Conservation (phyloP, 92 coral and sea anemone species). For the Muricea muricata region DNA sequence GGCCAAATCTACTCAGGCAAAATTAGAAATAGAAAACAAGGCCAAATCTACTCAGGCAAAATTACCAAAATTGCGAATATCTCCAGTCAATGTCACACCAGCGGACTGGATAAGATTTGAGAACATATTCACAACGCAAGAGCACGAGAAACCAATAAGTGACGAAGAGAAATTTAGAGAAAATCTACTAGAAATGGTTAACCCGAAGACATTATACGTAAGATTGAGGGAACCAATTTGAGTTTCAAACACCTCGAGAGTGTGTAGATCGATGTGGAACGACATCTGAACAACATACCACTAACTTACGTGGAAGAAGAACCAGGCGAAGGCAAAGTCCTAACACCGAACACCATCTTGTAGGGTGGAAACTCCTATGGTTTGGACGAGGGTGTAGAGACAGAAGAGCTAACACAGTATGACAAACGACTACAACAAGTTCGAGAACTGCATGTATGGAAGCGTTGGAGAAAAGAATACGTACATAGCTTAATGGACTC, state of each 20-base stretch:
- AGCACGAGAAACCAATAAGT: too few species aligned
- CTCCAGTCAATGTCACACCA: constrained; percentile 58
- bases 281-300: background rate
- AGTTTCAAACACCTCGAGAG: constrained; percentile 42
- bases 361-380: background rate
- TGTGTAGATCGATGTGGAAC: constrained; percentile 63
- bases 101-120: constrained; percentile 62
- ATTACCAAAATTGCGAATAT: constrained; percentile 55
- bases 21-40: too few species aligned
- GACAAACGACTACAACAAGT: too few species aligned
- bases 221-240: constrained; percentile 55
- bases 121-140: too few species aligned
- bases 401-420: too few species aligned
- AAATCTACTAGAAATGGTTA: constrained; percentile 57
- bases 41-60: constrained; percentile 42
- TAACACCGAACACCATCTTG: background rate
- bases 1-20: too few species aligned
- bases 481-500: too few species aligned
- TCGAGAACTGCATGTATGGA: too few species aligned
- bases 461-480: too few species aligned
- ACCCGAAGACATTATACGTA: constrained; percentile 63
- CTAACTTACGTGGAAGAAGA: background rate
- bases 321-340: background rate
- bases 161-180: too few species aligned
- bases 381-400: background rate